Evolutionary conservation across 2,888 invertebrate species (phyloP), one percentile per base, ranked within the genome.

Genomic region (Meiosimyza platycephala): DNA sequence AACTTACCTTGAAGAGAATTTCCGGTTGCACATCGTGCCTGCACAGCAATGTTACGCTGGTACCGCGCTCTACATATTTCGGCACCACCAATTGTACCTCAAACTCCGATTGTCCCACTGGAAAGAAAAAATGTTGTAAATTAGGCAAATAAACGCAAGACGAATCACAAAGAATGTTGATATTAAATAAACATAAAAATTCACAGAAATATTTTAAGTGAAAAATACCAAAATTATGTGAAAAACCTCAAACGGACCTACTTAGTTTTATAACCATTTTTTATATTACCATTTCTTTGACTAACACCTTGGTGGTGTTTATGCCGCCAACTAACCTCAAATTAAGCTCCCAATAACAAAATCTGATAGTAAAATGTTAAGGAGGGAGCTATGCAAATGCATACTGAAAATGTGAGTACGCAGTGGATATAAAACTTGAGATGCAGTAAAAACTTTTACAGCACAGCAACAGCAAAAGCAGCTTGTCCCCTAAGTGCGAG

Each of bases 1-100:
- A 13, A 67, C 93, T 93, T 80, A 94, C 93, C 88, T 94, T 94
- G 89, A 94, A 93, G 72, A 94, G 90, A 79, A 93, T 90, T 82
- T 92, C 92, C 60, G 91, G 90, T 64, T 90, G 90, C 74, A 94
- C 93, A 87, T 92, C 93, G 89, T 94, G 94, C 76, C 91, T 90
- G 89, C 94, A 95, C 83, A 90, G 90, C 76, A 94, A 88, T 64
- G 90, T 90, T 78, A 92, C 94, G 77, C 92, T 91, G 73, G 92
- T 91, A 71, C 93, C 93, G 79, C 91, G 90, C 75, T 92, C 90
- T 77, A 93, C 93, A 89, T 93, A 94, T 79, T 92, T 89, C 79
- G 92, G 92, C 86, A 92, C 91, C 81, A 90, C 89, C 80, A 93
- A 88, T 82, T 91, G 90, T 80, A 93, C 92, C 74, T 90, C 89